These are phyloP conservation scores for Gastrophryne carolinensis DNA, from an alignment of 2,797 vertebrate genomes.

Conservation along the genomic window DNA sequence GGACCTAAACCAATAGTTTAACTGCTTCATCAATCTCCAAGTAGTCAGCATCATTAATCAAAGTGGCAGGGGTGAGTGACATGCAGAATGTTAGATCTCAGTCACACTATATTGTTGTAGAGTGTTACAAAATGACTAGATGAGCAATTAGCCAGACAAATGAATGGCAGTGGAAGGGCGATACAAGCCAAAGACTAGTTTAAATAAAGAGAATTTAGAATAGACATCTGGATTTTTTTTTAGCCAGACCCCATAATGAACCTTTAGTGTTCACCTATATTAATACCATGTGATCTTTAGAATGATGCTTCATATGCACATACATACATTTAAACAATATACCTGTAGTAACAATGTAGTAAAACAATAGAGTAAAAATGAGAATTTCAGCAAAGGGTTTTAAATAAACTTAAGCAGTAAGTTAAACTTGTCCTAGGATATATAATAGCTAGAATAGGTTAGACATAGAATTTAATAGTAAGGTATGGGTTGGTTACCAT, in stretches of 20 bases:
- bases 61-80: constrained; percentile 21
- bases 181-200: background rate
- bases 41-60: constrained; percentile 19
- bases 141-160: constrained; percentile 26
- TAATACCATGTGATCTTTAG: background rate
- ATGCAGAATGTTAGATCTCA: constrained; percentile 7
- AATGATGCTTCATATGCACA: no score
- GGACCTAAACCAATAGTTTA: background rate
- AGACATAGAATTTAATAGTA: no score
- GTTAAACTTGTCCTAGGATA: no score
- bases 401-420: no score
- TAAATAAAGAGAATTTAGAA: background rate
- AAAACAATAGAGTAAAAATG: no score
- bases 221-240: background rate
- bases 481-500: no score
- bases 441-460: no score
- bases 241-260: background rate
- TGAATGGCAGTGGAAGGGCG: background rate
- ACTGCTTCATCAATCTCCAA: constrained; percentile 1
- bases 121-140: constrained; percentile 5
- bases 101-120: background rate
- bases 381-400: no score
- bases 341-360: no score
- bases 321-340: no score
- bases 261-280: background rate